Conservation (phyloP, 2,888 invertebrate genomes). For the Axea sp. region DNA sequence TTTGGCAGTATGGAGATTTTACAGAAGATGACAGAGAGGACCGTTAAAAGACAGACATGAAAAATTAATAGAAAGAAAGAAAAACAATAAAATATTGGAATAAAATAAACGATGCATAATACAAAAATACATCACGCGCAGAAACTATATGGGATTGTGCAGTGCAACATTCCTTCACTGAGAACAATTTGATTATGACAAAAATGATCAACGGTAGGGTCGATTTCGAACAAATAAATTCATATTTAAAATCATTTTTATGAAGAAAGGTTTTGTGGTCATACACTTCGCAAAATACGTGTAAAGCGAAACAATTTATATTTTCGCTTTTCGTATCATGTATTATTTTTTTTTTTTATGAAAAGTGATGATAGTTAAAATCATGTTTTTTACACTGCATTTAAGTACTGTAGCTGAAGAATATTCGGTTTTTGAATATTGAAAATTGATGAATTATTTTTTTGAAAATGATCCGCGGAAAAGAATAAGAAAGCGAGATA, state of each 20-base stretch:
- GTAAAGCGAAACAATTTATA: conserved; percentile 2
- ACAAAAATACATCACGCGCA: conserved; percentile 31
- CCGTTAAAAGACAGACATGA: no score
- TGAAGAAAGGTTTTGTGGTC: conserved; percentile 13
- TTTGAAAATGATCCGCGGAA: conserved; percentile 32
- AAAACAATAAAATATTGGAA: conserved; percentile 1
- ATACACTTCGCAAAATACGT: conserved; percentile 21
- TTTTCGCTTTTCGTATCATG: no score
- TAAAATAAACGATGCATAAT: conserved; percentile 47
- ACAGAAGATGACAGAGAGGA: conserved; percentile 89
- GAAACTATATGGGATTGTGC: conserved; percentile 36
- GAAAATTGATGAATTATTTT: conserved; percentile 15
- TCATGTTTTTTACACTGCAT: no score
- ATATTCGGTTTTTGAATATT: not conserved
- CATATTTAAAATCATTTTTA: conserved; percentile 35
- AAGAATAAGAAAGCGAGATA: conserved; percentile 22
- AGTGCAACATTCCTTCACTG: conserved; percentile 57
- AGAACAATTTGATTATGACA: conserved; percentile 19
- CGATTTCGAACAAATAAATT: conserved; percentile 45
- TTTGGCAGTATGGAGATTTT: conserved; percentile 99
- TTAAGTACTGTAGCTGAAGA: not conserved
- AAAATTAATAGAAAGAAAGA: conserved; percentile 27
- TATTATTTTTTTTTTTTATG: no score
- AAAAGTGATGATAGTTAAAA: no score
- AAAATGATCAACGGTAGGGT: conserved; percentile 17